Base-by-base conservation (phyloP, 2,888 invertebrate genomes). In the Leptinotarsa juncta region DNA sequence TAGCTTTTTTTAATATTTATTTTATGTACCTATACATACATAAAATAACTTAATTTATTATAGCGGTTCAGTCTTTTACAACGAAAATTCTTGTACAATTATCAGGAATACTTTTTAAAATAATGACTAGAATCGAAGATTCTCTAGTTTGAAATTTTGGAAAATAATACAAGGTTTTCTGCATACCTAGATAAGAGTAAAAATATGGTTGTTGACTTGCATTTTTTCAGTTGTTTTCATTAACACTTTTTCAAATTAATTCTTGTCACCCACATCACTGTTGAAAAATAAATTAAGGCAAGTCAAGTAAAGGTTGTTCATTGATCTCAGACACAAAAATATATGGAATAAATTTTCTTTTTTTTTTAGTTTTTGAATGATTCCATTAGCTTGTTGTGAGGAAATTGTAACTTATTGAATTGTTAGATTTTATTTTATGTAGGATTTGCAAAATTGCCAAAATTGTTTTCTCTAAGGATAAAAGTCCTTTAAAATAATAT, bases 1-100 rank as follows among this genome's bases (percentile, higher is more conserved):
- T 62, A 42, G n/a, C 26, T n/a, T 57, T 57, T 26, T 57, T 3
- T 57, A 57, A n/a, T 57, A 18, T 57, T 16, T 42, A 62, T 62
- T 62, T 62, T 62, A 62, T 62, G 62, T 62, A 62, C 62, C 62
- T 62, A 42, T 62, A 62, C 62, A 62, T 62, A 62, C 62, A 62
- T 62, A 62, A 62, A 62, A 42, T 62, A 42, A 16, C 3, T 32
- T n/a, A 3, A n/a, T 62, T 32, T 16, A n/a, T 16, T 42, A 16
- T 42, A 62, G 16, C n/a, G n/a, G n/a, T 62, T 42, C n/a, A 62
- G n/a, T 62, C 42, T 42, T 26, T 32, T 62, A 42, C 62, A 62
- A 23, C 57, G 57, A 57, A 57, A 26, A 23, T 57, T 57, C 3
- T n/a, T 32, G 32, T n/a, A 12, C 26, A 32, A 42, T 62, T 32